Conservation (phyloP, 1,140 invertebrate species). For the Drosophila kurseongensis region DNA sequence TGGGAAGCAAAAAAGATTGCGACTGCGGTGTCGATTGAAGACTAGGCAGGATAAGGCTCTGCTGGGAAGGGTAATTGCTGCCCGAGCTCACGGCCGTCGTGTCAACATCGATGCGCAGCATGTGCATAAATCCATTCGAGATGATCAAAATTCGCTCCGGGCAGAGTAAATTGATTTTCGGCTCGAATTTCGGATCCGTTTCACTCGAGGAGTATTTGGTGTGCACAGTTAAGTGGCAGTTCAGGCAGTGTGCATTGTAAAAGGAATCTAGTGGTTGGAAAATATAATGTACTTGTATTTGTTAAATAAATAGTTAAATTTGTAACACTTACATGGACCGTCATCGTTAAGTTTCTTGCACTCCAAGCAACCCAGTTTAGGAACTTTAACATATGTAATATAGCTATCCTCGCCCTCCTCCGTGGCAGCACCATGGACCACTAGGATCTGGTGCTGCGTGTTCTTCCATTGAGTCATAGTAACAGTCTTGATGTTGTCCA, state of each 20-base stretch:
- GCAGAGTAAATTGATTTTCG: conserved; percentile 78
- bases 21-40: conserved; percentile 21
- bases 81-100: conserved; percentile 51
- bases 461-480: conserved; percentile 87
- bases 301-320: neutral
- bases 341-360: conserved; percentile 81
- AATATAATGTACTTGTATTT: too few species aligned
- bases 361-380: conserved; percentile 83
- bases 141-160: conserved; percentile 80
- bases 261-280: conserved; percentile 62
- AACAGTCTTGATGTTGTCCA: conserved; percentile 86
- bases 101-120: conserved; percentile 79
- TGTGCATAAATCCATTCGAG: conserved; percentile 83
- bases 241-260: conserved; percentile 76
- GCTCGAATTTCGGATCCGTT: conserved; percentile 78
- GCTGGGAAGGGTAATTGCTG: conserved; percentile 44
- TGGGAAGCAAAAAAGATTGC: conserved; percentile 50
- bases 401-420: conserved; percentile 84
- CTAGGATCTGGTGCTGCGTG: conserved; percentile 86
- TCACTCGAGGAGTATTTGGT: conserved; percentile 83
- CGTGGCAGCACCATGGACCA: conserved; percentile 85
- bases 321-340: conserved; percentile 62
- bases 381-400: conserved; percentile 83
- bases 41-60: conserved; percentile 39
- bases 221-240: conserved; percentile 84